phyloP scores from a whole-genome alignment of 2,888 invertebrate genomes.

The Napeogenes sylphis region DNA sequence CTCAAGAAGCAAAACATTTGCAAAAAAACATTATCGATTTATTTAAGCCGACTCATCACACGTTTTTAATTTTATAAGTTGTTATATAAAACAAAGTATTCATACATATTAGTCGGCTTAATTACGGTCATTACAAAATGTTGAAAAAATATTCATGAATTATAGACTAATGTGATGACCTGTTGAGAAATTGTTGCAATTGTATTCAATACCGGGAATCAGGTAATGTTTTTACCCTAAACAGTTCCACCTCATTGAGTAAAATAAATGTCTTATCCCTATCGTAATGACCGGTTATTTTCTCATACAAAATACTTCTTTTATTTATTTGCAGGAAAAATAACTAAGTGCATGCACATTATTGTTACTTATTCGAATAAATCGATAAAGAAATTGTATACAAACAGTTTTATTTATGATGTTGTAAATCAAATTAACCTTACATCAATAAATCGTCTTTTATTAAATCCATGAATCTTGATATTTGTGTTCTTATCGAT shows the following conservation, averaged over 20 bases:
- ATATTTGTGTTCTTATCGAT: conserved; percentile 36
- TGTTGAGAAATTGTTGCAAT: conserved; percentile 11
- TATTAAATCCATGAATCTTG: conserved; percentile 38
- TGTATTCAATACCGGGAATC: conserved; percentile 10
- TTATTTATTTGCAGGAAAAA: background rate
- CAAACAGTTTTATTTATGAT: conserved; percentile 25
- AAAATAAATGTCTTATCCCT: background rate
- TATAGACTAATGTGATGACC: conserved; percentile 12
- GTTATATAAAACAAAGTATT: too few relatives aligned
- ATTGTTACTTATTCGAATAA: background rate
- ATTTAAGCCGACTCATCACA: too few relatives aligned
- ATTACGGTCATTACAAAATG: background rate
- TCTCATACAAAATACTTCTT: background rate
- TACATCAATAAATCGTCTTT: conserved; percentile 37
- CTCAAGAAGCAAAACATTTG: conserved; percentile 14
- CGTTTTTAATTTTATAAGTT: too few relatives aligned
- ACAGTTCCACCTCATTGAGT: conserved; percentile 5
- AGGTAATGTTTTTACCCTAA: conserved; percentile 5
- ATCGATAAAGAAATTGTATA: background rate
- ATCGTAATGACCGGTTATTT: background rate
- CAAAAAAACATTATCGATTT: conserved; percentile 6
- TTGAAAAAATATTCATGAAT: conserved; percentile 10
- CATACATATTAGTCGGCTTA: background rate
- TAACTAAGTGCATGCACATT: background rate
- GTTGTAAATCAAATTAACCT: conserved; percentile 41